phyloP scores from a whole-genome alignment of 2,113 vertebrate genomes.

The Propithecus coquereli region DNA sequence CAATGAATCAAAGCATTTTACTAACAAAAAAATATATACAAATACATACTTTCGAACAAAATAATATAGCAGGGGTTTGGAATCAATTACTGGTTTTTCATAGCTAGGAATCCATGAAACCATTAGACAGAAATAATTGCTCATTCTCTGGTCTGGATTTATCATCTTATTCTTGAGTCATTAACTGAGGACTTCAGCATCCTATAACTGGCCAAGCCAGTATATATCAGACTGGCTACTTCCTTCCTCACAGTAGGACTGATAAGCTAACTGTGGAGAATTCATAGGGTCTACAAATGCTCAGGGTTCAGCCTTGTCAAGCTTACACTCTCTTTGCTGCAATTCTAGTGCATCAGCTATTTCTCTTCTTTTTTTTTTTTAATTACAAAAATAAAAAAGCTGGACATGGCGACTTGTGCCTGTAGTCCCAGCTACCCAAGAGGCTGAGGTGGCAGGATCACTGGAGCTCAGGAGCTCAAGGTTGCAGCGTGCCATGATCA shows the following conservation, averaged over 20 bases:
- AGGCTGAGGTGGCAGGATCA: no score
- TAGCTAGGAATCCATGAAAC: not conserved
- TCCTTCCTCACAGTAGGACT: not conserved
- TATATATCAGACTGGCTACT: not conserved
- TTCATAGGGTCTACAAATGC: not conserved
- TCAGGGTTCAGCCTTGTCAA: not conserved
- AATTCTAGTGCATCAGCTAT: not conserved
- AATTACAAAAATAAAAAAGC: no score
- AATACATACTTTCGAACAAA: not conserved
- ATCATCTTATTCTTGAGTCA: not conserved
- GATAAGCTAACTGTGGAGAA: not conserved
- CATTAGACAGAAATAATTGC: not conserved
- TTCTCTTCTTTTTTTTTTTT: conserved; percentile 30
- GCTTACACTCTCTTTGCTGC: not conserved
- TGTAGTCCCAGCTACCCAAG: no score
- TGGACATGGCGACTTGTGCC: no score
- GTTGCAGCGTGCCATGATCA: no score
- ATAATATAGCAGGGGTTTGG: not conserved
- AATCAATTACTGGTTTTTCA: not conserved
- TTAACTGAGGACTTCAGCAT: conserved; percentile 12
- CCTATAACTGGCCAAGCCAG: not conserved
- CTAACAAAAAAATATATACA: not conserved
- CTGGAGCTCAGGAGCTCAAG: no score
- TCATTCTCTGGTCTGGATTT: not conserved
- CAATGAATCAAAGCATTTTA: conserved; percentile 7